Evolutionary conservation across 2,113 vertebrate species (phyloP), one percentile per base, ranked within the genome.

Genomic region (Myiozetetes cayanensis): DNA sequence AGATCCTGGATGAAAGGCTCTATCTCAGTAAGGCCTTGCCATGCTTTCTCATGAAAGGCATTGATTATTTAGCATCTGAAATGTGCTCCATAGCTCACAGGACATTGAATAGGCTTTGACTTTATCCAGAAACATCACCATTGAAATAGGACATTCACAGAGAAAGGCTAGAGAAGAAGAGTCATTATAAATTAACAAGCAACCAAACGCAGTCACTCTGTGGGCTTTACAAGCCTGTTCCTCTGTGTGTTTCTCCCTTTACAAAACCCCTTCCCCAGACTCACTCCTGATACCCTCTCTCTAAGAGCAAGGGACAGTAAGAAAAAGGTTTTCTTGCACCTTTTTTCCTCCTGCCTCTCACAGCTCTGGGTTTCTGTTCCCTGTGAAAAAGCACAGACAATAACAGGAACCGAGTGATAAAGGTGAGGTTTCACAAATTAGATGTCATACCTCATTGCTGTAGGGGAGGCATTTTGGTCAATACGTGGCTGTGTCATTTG

Each of bases 221-320:
- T 31, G 46, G 5, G 27, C 8, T 72, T 89, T 44, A 67, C 9
- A 59, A 44, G 14, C 21, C 12, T 46, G 6, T 70, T 94, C 31
- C 10, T 61, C 37, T 43, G 2, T 7, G 9, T 14, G 9, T 61
- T 75, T 85, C 71, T 89, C 14, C 41, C 28, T 53, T 70, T 67
- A 67, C 2, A 76, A 53, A 90, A 24, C 10, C 21, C 17, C 7
- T 66, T 90, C 41, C 23, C 7, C 53, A 70, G 28, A 35, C 7
- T 52, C 25, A 27, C 3, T 53, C 3, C 49, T 58, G 33, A 12
- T 9, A 70, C 9, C 4, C 1, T 0, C 46, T 55, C 53, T 41
- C 17, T 35, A 47, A 50, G 30, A 25, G 9, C 0, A 3, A 61
- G 10, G 6, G 16, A 39, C 5, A 4, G 4, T 0, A 0, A 62